Evolutionary conservation across 2,797 vertebrate species (phyloP).

Genomic region (Sebastes miniatus): DNA sequence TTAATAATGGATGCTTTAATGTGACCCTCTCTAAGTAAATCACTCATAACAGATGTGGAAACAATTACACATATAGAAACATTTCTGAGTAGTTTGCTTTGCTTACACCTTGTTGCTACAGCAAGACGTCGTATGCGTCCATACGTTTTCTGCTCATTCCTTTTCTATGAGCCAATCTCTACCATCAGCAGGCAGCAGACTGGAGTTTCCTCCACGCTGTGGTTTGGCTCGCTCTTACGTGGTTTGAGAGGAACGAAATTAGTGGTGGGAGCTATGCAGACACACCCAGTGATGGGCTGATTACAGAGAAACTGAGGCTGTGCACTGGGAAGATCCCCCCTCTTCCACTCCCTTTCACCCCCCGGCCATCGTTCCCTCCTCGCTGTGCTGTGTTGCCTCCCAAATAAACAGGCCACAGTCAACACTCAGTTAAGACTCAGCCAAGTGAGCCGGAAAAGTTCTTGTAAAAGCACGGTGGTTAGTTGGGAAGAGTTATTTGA

Average conservation of each 20-base stretch:
- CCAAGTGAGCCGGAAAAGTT: constrained; percentile 7
- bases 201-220: constrained; percentile 68
- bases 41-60: too few species aligned
- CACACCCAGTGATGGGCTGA: constrained; percentile 85
- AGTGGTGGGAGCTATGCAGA: constrained; percentile 80
- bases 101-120: constrained; percentile 21
- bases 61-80: too few species aligned
- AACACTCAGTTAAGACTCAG: background rate
- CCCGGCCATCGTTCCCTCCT: background rate
- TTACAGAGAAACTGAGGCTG: constrained; percentile 81
- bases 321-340: constrained; percentile 59
- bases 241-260: constrained; percentile 82
- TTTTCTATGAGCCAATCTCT: constrained; percentile 65
- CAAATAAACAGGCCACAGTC: constrained; percentile 34
- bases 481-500: background rate
- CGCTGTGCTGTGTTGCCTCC: constrained; percentile 14
- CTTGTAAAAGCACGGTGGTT: background rate
- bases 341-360: background rate
- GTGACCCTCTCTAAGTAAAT: too few species aligned
- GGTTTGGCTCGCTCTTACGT: constrained; percentile 71
- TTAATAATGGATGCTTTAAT: too few species aligned
- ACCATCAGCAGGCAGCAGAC: constrained; percentile 62
- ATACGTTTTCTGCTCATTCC: constrained; percentile 51
- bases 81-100: background rate
- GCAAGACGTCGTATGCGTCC: background rate